Conservation (phyloP, 2,113 vertebrate species). For the human region DNA sequence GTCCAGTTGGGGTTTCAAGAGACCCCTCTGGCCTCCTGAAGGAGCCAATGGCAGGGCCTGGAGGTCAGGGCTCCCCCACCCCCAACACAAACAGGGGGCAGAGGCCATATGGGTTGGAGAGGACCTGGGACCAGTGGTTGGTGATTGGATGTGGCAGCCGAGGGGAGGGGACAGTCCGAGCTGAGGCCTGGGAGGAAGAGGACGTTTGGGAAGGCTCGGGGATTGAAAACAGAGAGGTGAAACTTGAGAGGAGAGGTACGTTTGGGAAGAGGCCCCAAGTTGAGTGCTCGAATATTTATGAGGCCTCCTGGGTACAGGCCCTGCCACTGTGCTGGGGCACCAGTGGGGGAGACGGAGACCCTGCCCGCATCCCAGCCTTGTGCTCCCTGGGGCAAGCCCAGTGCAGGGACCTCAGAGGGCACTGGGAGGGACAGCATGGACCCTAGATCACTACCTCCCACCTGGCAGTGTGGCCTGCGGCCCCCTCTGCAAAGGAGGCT, state of each 20-base stretch:
- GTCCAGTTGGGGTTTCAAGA: not conserved
- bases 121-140: not conserved
- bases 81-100: no score
- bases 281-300: rapidly evolving
- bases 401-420: not conserved
- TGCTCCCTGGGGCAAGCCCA: not conserved
- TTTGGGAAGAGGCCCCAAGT: not conserved
- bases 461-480: not conserved
- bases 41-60: not conserved
- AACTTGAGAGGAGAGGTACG: not conserved
- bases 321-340: not conserved
- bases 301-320: not conserved
- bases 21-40: not conserved
- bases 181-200: not conserved
- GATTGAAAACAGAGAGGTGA: no score
- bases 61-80: no score
- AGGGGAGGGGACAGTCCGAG: no score
- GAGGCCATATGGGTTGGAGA: not conserved
- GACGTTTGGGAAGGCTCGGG: not conserved
- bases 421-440: no score
- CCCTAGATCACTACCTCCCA: not conserved
- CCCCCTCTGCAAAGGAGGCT: not conserved
- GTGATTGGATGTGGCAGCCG: not conserved
- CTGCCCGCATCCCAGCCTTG: not conserved
- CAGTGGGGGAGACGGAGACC: no score